Conservation (phyloP, 2,113 vertebrate species). For the Saccopteryx leptura region DNA sequence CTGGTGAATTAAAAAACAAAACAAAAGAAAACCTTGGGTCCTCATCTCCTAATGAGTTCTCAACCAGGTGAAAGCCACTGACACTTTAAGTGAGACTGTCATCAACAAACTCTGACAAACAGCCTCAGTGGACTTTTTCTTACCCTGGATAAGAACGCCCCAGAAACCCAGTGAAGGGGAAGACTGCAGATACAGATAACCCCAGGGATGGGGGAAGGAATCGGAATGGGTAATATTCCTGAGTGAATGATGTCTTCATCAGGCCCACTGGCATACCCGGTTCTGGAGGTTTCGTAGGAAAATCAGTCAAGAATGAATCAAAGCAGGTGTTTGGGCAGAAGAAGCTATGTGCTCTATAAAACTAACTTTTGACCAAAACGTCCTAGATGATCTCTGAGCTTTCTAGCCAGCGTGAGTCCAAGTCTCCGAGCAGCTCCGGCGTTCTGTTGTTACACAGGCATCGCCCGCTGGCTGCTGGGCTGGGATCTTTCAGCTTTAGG, state of each 20-base stretch:
- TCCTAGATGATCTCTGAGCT: neutral
- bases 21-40: neutral
- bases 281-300: neutral
- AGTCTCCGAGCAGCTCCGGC: neutral
- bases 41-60: neutral
- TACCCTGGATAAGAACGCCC: neutral
- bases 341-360: neutral
- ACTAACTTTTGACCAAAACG: neutral
- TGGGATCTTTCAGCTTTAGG: conserved; percentile 1
- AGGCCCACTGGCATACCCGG: neutral
- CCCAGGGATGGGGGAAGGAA: neutral
- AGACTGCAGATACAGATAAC: neutral
- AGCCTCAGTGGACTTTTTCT: neutral
- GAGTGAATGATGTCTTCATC: neutral
- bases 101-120: neutral
- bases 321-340: neutral
- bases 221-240: no score
- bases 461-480: neutral
- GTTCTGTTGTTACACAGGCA: neutral
- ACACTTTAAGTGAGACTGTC: neutral
- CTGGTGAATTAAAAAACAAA: neutral
- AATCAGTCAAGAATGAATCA: conserved; percentile 19
- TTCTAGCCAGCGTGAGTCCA: neutral
- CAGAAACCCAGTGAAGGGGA: neutral
- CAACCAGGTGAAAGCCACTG: neutral